These are phyloP conservation scores for Agrotis ipsilon DNA, from an alignment of 2,888 invertebrate species.

Conservation along the genomic window DNA sequence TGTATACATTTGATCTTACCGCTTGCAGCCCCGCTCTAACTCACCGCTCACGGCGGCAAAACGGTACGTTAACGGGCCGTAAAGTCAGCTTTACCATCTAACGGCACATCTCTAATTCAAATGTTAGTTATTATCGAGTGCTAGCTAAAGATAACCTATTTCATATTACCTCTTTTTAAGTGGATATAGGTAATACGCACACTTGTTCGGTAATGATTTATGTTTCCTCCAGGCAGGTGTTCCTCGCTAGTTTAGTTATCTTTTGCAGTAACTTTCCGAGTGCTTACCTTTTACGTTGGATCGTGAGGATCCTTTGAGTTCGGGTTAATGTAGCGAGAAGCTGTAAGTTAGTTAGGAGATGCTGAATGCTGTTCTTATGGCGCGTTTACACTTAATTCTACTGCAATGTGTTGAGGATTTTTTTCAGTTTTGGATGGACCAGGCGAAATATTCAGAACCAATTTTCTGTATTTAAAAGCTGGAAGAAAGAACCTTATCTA, in stretches of 20 bases:
- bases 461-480: neutral
- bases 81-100: no score
- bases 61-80: no score
- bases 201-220: conserved; percentile 55
- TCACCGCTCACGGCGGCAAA: no score
- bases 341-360: conserved; percentile 51
- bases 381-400: conserved; percentile 11
- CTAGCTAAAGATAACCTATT: conserved; percentile 40
- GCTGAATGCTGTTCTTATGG: conserved; percentile 26
- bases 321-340: conserved; percentile 70
- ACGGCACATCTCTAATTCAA: neutral
- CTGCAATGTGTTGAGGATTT: neutral
- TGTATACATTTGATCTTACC: no score
- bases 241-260: conserved; percentile 46
- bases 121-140: conserved; percentile 32
- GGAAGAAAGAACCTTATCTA: neutral
- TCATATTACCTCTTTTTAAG: conserved; percentile 46
- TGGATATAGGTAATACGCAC: conserved; percentile 33
- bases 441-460: neutral
- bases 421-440: neutral
- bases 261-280: conserved; percentile 54
- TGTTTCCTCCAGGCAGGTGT: conserved; percentile 64
- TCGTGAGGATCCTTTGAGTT: conserved; percentile 67
- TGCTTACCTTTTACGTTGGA: conserved; percentile 58
- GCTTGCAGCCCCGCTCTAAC: no score